phyloP scores from a whole-genome alignment of 2,888 invertebrate genomes.

The Melinaea menophilus region DNA sequence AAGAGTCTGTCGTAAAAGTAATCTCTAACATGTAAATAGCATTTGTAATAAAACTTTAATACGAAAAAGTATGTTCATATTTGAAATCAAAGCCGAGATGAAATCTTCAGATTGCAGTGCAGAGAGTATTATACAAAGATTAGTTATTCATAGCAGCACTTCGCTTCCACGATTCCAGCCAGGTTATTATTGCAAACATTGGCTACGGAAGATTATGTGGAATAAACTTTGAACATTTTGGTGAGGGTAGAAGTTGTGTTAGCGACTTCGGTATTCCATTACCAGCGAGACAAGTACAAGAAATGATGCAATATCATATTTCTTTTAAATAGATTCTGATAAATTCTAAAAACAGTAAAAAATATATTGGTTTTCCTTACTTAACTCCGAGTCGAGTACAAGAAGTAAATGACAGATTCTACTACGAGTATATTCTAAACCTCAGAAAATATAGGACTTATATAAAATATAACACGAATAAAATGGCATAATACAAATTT shows the following conservation, averaged over 20 bases:
- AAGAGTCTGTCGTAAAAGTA: neutral
- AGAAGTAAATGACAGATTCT: too few species aligned
- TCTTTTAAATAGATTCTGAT: too few species aligned
- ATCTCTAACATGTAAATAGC: neutral
- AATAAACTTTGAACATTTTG: conserved; percentile 10
- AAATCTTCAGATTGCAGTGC: conserved; percentile 15
- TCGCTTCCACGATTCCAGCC: conserved; percentile 16
- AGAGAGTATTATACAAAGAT: conserved; percentile 19
- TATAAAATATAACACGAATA: too few species aligned
- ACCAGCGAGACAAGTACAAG: too few species aligned
- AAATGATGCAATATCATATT: too few species aligned
- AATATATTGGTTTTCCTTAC: too few species aligned
- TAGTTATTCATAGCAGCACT: conserved; percentile 24
- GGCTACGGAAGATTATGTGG: conserved; percentile 11
- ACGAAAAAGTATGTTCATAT: conserved; percentile 6
- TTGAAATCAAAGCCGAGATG: conserved; percentile 12
- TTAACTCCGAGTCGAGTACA: too few species aligned
- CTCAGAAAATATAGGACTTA: too few species aligned
- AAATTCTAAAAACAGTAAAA: too few species aligned
- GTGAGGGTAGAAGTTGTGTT: neutral
- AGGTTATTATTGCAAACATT: conserved; percentile 24
- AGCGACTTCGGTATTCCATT: too few species aligned
- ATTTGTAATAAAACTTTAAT: conserved; percentile 2
- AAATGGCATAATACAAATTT: too few species aligned
- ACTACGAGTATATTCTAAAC: too few species aligned